Evolutionary conservation across 2,113 vertebrate species (phyloP), one percentile per base, ranked within the genome.

Genomic region (Aspidoscelis tigris): DNA sequence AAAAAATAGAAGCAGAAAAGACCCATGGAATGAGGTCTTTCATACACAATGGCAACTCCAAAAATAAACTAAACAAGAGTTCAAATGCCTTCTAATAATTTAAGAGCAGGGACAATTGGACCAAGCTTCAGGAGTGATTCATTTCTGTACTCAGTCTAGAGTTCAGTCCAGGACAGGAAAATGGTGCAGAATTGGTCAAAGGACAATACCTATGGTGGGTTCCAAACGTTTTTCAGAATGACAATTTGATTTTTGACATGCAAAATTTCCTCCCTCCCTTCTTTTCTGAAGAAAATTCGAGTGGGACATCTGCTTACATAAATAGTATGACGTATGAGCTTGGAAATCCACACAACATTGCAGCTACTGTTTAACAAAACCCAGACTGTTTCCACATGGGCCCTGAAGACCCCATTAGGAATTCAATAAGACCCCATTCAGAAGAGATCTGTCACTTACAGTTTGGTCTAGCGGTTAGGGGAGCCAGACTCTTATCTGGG

Each of bases 11-110:
- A 84, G 95, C 5, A 50, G 92, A 93, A 94, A 92, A 87, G 94
- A 89, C 91, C 91, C 18, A 92, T 93, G 92, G 95, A 96, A 95
- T 91, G 95, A 94, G 95, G 93, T 93, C 94, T 96, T 95, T 93
- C 92, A 95, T 94, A 94, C 89, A 90, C 92, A 95, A 92, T 90
- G 93, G 93, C 33, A 92, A 76, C 93, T 96, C 95, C 95, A 96
- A 96, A 94, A 96, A 95, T 94, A 96, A 96, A 94, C 93, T 94
- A 93, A 93, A 93, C 92, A 90, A 33, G 96, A 94, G 91, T 95
- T 96, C 93, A 95, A 95, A 95, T 93, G 93, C 93, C 93, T 93
- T 95, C 93, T 90, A 94, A 95, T 12, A 90, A 92, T 90, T 90
- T 92, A 93, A 91, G 41, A 91, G 86, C 72, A 88, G 76, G 43